Base-by-base conservation (phyloP, 2,888 invertebrate species). In the Conchocele bisecta region DNA sequence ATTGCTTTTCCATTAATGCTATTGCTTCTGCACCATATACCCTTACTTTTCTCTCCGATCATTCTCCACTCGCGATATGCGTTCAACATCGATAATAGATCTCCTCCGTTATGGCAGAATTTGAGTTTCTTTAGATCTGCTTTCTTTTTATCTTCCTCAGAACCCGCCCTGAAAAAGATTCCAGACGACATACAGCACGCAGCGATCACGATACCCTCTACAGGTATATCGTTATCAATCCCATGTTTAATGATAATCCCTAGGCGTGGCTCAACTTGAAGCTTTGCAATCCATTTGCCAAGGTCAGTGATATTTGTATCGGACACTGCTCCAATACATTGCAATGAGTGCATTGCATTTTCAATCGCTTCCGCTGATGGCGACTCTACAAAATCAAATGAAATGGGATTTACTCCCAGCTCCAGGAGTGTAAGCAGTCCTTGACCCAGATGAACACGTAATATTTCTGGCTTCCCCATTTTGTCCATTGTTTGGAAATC, bases 361-460 rank as follows among this genome's bases (percentile, higher is more conserved):
- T 66, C 50, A 44, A 91, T 74, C 0, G 87, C 82, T 6, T 79
- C 84, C 15, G 35, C 9, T 9, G 83, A 48, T 6, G 89, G 89
- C 9, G 89, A 71, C 46, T 90, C 82, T 1, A 91, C 88, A 79
- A 89, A 91, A 37, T 91, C 88, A 75, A 91, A 91, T 5, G 74
- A 60, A 5, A 81, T 28, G 6, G 81, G 83, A 58, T 85, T 76
- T 61, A 91, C 85, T 7, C 88, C 88, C 35, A 91, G 81, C 28
- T 86, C 83, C 28, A 89, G 63, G 3, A 91, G 84, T 46, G 88
- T 87, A 5, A 91, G 76, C 31, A 90, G 51, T 15, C 85, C 88
- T 51, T 87, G 86, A 7, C 84, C 85, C 1, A 89, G 72, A 64
- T 89, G 84, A 31, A 86, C 80, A 48, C 86, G 65, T 31, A 89